phyloP scores from a whole-genome alignment of 2,797 vertebrate species.

The Halcyon badia region DNA sequence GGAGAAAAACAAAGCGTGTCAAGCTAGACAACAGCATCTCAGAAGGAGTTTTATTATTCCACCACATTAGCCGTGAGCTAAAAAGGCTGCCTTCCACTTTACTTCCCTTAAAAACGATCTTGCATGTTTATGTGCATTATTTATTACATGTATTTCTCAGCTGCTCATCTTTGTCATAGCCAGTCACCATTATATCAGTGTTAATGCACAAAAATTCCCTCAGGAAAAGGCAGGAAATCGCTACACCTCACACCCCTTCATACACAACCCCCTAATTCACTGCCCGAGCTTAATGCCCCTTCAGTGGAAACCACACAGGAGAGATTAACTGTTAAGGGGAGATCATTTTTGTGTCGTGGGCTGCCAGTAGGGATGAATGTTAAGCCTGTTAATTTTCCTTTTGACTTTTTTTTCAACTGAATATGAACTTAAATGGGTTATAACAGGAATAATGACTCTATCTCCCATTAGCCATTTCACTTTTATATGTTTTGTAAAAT shows the following conservation, averaged over 20 bases:
- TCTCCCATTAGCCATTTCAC: constrained; percentile 22
- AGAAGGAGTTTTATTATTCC: constrained; percentile 57
- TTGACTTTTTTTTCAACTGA: neutral
- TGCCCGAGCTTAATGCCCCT: constrained; percentile 6
- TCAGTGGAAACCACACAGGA: neutral
- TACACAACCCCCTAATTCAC: neutral
- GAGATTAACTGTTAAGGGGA: neutral
- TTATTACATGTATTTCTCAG: constrained; percentile 71
- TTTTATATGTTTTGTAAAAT: constrained; percentile 44
- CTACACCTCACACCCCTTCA: neutral
- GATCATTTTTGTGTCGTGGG: neutral
- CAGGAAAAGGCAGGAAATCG: constrained; percentile 36
- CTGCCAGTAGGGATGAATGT: neutral
- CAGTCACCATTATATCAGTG: constrained; percentile 57
- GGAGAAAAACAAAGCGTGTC: constrained; percentile 67
- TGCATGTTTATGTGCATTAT: constrained; percentile 68
- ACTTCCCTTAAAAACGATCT: constrained; percentile 53
- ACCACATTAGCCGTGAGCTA: constrained; percentile 32
- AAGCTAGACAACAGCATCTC: constrained; percentile 54
- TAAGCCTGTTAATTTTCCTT: constrained; percentile 35
- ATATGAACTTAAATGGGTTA: constrained; percentile 45
- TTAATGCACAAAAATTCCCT: constrained; percentile 66
- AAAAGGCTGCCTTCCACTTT: constrained; percentile 58
- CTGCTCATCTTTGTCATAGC: constrained; percentile 67
- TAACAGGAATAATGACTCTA: constrained; percentile 31